phyloP scores from a whole-genome alignment of 2,113 vertebrate genomes.

The Elanus axillaris region DNA sequence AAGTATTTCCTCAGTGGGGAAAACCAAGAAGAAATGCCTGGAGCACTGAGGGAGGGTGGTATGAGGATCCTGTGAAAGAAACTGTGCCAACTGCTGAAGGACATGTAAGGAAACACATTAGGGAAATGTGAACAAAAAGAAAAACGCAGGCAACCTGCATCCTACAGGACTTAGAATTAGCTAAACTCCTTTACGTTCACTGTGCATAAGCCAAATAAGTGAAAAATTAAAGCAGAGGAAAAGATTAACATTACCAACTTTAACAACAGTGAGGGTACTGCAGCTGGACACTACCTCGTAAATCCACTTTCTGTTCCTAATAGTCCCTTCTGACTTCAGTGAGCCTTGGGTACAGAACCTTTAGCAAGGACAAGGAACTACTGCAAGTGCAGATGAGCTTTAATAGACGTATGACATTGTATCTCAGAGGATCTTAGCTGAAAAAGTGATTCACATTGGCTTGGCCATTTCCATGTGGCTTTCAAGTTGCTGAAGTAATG shows the following conservation, averaged over 20 bases:
- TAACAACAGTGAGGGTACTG: neutral
- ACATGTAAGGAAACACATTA: neutral
- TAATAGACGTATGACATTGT: neutral
- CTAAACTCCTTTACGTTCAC: neutral
- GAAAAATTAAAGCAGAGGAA: neutral
- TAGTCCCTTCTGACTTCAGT: neutral
- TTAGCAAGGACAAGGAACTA: neutral
- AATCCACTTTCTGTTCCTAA: neutral
- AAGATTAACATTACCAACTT: neutral
- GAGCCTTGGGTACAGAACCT: neutral
- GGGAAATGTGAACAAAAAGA: neutral
- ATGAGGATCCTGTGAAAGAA: neutral
- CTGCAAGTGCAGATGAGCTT: neutral
- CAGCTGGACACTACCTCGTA: neutral
- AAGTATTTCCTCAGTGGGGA: neutral
- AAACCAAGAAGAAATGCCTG: neutral
- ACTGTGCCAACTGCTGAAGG: neutral
- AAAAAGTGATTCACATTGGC: constrained; percentile 18
- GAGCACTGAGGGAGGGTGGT: neutral
- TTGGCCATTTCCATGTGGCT: constrained; percentile 14
- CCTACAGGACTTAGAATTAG: neutral
- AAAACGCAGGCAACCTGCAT: neutral
- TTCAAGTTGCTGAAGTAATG: constrained; percentile 19
- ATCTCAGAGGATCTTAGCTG: neutral
- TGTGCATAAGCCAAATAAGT: neutral